Evolutionary conservation across 1,140 invertebrate species (phyloP).

Genomic region (Drosophila fuyamai): DNA sequence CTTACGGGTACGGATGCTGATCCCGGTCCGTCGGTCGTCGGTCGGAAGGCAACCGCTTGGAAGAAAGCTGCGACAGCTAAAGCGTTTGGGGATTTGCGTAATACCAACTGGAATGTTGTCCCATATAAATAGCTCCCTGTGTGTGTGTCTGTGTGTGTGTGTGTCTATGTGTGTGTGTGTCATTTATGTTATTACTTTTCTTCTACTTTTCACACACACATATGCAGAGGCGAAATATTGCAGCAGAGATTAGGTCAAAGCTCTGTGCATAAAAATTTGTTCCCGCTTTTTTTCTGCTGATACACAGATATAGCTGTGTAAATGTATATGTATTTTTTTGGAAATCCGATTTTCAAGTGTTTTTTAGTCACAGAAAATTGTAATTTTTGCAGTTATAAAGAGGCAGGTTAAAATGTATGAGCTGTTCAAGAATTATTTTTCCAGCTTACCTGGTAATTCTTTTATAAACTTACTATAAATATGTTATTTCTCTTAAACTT

Average conservation of each 20-base stretch:
- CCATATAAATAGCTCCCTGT: constrained; percentile 76
- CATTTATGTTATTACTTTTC: constrained; percentile 80
- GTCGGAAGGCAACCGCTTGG: constrained; percentile 76
- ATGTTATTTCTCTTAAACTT: too few relatives aligned
- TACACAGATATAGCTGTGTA: constrained; percentile 19
- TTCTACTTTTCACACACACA: constrained; percentile 17
- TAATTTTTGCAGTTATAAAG: too few relatives aligned
- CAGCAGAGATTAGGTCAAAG: constrained; percentile 81
- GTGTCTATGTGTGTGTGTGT: too few relatives aligned
- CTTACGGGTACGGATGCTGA: constrained; percentile 1
- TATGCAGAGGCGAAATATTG: constrained; percentile 65
- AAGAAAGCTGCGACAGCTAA: constrained; percentile 82
- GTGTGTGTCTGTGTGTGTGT: constrained; percentile 33
- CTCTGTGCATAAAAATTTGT: constrained; percentile 70
- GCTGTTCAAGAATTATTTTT: too few relatives aligned
- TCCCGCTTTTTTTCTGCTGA: constrained; percentile 52
- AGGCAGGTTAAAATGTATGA: too few relatives aligned
- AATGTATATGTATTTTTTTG: not conserved
- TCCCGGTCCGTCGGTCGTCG: constrained; percentile 34
- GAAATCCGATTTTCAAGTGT: too few relatives aligned
- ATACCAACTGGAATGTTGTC: constrained; percentile 81
- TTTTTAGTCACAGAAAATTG: too few relatives aligned
- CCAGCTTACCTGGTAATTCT: too few relatives aligned
- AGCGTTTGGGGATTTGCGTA: constrained; percentile 80
- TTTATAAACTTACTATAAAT: too few relatives aligned